phyloP scores from a whole-genome alignment of 2,113 vertebrate species.

The Macaca mulatta region DNA sequence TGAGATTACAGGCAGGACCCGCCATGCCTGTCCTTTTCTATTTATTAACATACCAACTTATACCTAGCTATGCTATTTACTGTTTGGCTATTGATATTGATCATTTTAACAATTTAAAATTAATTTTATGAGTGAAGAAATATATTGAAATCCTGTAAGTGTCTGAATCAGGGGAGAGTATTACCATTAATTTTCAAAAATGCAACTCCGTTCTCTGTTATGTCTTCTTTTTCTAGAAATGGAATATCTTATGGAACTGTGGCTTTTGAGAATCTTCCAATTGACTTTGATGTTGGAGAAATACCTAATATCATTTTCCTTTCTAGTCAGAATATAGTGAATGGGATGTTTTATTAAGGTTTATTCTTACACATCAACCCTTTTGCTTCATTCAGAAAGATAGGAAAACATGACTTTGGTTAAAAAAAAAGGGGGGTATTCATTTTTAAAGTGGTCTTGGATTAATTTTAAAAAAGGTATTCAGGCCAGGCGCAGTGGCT shows the following conservation, averaged over 20 bases:
- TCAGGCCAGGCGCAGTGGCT: no score
- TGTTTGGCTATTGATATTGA: not conserved
- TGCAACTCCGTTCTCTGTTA: not conserved
- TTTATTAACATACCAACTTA: not conserved
- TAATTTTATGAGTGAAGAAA: not conserved
- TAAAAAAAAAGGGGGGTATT: not conserved
- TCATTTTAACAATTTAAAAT: not conserved
- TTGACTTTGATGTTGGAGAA: not conserved
- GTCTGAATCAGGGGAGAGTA: not conserved
- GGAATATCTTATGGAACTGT: not conserved
- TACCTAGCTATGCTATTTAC: not conserved
- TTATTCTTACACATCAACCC: not conserved
- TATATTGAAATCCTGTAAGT: not conserved
- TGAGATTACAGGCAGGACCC: no score
- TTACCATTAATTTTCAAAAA: conserved; percentile 12
- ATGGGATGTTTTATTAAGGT: not conserved
- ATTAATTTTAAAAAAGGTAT: no score
- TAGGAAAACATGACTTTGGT: not conserved
- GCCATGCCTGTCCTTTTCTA: not conserved
- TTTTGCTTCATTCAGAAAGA: not conserved
- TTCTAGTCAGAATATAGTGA: not conserved
- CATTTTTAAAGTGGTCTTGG: no score
- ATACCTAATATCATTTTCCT: not conserved
- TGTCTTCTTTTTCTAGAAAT: conserved; percentile 33
- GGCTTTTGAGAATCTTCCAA: conserved; percentile 34